phyloP scores from a whole-genome alignment of 2,113 vertebrate genomes.

The Forbesichthys papilliferus region DNA sequence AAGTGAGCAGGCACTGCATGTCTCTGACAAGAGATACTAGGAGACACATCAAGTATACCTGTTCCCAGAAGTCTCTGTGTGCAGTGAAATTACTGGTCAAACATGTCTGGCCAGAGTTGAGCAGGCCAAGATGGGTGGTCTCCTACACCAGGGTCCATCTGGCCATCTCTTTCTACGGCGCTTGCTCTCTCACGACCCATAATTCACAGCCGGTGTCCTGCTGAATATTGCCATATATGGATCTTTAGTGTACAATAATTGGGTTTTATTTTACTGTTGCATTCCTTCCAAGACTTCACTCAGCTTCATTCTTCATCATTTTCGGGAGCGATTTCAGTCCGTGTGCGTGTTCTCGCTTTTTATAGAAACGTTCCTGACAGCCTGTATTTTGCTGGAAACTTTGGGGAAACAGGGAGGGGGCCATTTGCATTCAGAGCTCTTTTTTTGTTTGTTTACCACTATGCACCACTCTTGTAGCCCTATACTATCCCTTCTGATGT shows the following conservation, averaged over 20 bases:
- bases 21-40: too few species aligned
- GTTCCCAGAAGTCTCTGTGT: too few species aligned
- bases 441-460: not conserved
- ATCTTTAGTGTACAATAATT: conserved; percentile 3
- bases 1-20: too few species aligned
- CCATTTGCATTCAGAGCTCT: not conserved
- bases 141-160: conserved; percentile 3
- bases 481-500: not conserved
- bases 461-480: not conserved
- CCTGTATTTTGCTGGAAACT: conserved; percentile 1
- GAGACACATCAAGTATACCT: too few species aligned
- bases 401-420: not conserved
- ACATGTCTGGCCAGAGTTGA: conserved; percentile 11
- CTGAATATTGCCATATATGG: conserved; percentile 19
- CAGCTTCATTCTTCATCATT: not conserved
- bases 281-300: not conserved
- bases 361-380: not conserved
- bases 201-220: not conserved
- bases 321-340: not conserved
- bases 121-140: conserved; percentile 4
- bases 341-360: not conserved
- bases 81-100: too few species aligned
- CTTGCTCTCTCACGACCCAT: conserved; percentile 11
- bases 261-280: not conserved
- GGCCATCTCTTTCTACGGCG: conserved; percentile 4